These are phyloP conservation scores for Rhopalosiphum padi DNA, from an alignment of 1,140 invertebrate genomes.

Conservation along the genomic window DNA sequence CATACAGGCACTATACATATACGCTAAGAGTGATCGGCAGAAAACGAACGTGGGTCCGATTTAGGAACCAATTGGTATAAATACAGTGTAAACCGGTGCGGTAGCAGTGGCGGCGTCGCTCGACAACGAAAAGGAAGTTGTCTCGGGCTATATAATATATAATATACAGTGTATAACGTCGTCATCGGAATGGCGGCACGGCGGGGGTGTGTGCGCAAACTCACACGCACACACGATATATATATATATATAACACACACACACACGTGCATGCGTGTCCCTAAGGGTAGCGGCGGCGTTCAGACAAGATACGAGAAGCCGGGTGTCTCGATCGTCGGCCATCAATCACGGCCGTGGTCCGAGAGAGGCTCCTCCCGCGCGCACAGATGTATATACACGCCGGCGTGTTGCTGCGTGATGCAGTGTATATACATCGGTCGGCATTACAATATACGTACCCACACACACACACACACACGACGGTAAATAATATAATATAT, in stretches of 20 bases:
- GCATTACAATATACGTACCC: not conserved
- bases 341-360: slow-evolving; percentile 53
- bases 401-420: not conserved
- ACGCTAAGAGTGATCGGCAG: not conserved
- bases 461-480: not conserved
- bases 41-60: not conserved
- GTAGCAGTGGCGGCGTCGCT: not conserved
- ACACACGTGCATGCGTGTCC: not conserved
- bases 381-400: not conserved
- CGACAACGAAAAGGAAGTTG: slow-evolving; percentile 55
- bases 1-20: not conserved
- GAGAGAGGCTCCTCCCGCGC: slow-evolving; percentile 55
- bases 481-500: not conserved
- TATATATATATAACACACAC: not conserved
- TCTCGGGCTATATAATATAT: not conserved
- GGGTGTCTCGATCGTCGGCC: slow-evolving; percentile 40
- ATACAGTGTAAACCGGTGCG: slow-evolving; percentile 17
- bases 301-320: slow-evolving; percentile 54
- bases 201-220: not conserved
- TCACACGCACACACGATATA: not conserved
- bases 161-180: not conserved
- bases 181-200: not conserved
- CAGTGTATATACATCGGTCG: too few relatives aligned
- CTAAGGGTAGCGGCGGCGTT: slow-evolving; percentile 48
- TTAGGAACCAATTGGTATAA: slow-evolving; percentile 50